phyloP scores from a whole-genome alignment of 2,888 invertebrate genomes.

The Scrobipalpa atriplicella region DNA sequence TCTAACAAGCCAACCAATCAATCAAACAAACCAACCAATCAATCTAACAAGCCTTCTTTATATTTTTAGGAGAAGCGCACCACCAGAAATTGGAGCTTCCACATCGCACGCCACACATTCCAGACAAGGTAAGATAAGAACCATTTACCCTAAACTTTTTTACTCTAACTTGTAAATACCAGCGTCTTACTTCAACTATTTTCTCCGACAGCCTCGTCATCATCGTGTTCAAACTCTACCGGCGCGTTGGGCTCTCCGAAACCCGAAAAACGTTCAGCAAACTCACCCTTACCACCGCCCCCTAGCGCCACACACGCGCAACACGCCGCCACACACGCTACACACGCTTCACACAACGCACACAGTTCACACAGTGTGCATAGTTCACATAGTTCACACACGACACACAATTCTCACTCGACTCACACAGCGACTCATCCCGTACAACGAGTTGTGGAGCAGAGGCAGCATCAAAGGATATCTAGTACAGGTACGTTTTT shows the following conservation, averaged over 20 bases:
- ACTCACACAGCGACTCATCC: slow-evolving; percentile 33
- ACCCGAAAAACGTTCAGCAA: slow-evolving; percentile 94
- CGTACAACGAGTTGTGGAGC: slow-evolving; percentile 42
- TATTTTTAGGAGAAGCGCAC: slow-evolving; percentile 65
- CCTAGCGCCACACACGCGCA: slow-evolving; percentile 61
- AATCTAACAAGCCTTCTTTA: no score
- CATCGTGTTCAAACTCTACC: slow-evolving; percentile 88
- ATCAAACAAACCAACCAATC: no score
- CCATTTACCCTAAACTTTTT: neutral
- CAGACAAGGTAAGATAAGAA: slow-evolving; percentile 73
- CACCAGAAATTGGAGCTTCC: slow-evolving; percentile 66
- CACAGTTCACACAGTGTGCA: slow-evolving; percentile 57
- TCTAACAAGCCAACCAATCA: no score
- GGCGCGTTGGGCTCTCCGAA: slow-evolving; percentile 93
- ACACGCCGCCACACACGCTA: slow-evolving; percentile 29
- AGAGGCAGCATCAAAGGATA: slow-evolving; percentile 66
- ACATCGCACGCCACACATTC: slow-evolving; percentile 71
- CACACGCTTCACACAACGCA: slow-evolving; percentile 31
- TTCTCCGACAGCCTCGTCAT: slow-evolving; percentile 83
- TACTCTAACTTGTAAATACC: neutral
- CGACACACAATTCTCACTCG: slow-evolving; percentile 22
- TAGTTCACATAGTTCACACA: slow-evolving; percentile 31
- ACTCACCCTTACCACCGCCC: slow-evolving; percentile 93
- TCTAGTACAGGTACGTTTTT: slow-evolving; percentile 67
- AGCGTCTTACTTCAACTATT: neutral